A percentile compares a stretch with the other conserved stretches of the same genome.
These are phyloP conservation scores for Penaeus chinensis DNA, from an alignment of 1,140 invertebrate genomes.

Conservation along the genomic window DNA sequence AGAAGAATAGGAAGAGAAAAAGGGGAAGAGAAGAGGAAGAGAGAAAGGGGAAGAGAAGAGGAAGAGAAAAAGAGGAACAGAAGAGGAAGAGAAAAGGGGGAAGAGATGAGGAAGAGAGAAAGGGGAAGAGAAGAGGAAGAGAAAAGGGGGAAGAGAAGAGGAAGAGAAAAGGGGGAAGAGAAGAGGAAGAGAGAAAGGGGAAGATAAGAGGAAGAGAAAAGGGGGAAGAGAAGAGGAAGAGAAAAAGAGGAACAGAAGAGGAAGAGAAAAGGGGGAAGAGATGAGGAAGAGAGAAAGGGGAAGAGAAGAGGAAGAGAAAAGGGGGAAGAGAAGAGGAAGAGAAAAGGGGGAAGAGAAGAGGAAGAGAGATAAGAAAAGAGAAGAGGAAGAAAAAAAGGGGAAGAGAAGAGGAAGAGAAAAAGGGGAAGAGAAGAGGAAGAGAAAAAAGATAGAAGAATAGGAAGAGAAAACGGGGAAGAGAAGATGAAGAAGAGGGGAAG, in stretches of 20 bases:
- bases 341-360: too few species aligned
- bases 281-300: too few species aligned
- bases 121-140: neutral
- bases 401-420: neutral
- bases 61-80: neutral
- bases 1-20: neutral
- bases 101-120: too few species aligned
- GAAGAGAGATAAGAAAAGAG: neutral
- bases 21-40: neutral
- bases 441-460: neutral
- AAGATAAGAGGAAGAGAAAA: neutral
- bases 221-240: too few species aligned
- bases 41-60: neutral
- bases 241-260: too few species aligned
- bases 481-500: too few species aligned
- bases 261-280: too few species aligned
- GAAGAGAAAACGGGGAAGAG: neutral
- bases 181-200: too few species aligned
- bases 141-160: neutral
- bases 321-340: too few species aligned
- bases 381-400: too few species aligned
- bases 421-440: neutral
- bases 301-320: too few species aligned
- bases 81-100: neutral
- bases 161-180: neutral